These are phyloP conservation scores for Tichodroma muraria DNA, from an alignment of 2,113 vertebrate species.

Conservation along the genomic window DNA sequence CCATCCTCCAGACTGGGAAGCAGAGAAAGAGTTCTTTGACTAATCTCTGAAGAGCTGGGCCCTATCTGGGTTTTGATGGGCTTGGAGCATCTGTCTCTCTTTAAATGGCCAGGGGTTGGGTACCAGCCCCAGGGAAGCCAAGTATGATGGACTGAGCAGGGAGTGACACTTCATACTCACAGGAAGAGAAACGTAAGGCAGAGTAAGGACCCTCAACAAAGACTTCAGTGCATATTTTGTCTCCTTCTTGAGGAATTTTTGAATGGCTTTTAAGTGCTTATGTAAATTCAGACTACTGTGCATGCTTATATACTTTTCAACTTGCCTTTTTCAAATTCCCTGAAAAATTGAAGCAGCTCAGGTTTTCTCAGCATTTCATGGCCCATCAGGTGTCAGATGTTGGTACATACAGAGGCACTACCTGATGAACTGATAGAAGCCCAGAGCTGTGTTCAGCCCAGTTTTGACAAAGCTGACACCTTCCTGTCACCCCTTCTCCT, in stretches of 20 bases:
- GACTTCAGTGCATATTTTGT: neutral
- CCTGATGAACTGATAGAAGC: neutral
- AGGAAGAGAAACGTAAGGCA: neutral
- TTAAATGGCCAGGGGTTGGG: neutral
- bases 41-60: neutral
- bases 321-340: neutral
- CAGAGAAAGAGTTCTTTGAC: neutral
- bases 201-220: neutral
- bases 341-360: neutral
- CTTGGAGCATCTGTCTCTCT: neutral
- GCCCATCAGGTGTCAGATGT: neutral
- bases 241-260: neutral
- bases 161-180: neutral
- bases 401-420: neutral
- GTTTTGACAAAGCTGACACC: neutral
- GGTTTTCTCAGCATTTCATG: neutral
- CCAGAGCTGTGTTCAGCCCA: neutral
- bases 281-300: neutral
- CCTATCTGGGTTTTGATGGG: neutral
- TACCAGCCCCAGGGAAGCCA: neutral
- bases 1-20: neutral
- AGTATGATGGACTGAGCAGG: neutral
- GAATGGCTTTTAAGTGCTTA: neutral
- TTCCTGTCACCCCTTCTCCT: neutral
- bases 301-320: neutral